These are phyloP conservation scores for Cheiracanthium punctorium DNA, from an alignment of 2,888 invertebrate genomes.

Conservation along the genomic window DNA sequence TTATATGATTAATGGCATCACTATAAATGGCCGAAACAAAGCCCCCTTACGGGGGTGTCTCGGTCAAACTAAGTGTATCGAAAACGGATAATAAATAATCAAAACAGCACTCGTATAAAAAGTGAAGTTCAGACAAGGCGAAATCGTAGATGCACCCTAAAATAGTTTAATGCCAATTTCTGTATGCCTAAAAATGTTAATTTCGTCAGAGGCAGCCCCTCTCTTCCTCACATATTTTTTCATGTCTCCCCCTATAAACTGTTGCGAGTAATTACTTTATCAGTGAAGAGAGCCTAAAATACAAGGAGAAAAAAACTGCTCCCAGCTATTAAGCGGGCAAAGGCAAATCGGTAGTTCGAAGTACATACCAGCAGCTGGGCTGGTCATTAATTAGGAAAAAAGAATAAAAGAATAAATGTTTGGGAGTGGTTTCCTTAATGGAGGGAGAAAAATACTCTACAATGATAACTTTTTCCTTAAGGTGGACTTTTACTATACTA, in stretches of 20 bases:
- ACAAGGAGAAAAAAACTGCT: slow-evolving; percentile 25
- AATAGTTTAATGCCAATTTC: too few species aligned
- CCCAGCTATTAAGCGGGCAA: slow-evolving; percentile 45
- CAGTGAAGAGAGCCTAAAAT: slow-evolving; percentile 41
- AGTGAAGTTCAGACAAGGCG: too few species aligned
- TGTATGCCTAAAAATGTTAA: too few species aligned
- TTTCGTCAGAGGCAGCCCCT: too few species aligned
- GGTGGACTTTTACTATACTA: slow-evolving; percentile 29
- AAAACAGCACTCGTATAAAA: too few species aligned
- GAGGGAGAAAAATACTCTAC: slow-evolving; percentile 43
- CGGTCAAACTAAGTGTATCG: too few species aligned
- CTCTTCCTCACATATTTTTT: not conserved
- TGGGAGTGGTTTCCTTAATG: slow-evolving; percentile 59
- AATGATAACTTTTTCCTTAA: slow-evolving; percentile 48
- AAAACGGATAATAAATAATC: too few species aligned
- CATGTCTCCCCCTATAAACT: slow-evolving; percentile 43
- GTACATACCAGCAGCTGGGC: slow-evolving; percentile 45
- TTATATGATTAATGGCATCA: too few species aligned
- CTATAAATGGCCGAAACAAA: too few species aligned
- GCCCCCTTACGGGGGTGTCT: too few species aligned
- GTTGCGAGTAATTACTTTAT: slow-evolving; percentile 63
- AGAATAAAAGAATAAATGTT: slow-evolving; percentile 30
- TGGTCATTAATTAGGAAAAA: slow-evolving; percentile 46
- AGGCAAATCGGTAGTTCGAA: slow-evolving; percentile 50
- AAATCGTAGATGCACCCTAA: too few species aligned